phyloP scores from a whole-genome alignment of 2,797 vertebrate genomes.

The Semotilus atromaculatus region DNA sequence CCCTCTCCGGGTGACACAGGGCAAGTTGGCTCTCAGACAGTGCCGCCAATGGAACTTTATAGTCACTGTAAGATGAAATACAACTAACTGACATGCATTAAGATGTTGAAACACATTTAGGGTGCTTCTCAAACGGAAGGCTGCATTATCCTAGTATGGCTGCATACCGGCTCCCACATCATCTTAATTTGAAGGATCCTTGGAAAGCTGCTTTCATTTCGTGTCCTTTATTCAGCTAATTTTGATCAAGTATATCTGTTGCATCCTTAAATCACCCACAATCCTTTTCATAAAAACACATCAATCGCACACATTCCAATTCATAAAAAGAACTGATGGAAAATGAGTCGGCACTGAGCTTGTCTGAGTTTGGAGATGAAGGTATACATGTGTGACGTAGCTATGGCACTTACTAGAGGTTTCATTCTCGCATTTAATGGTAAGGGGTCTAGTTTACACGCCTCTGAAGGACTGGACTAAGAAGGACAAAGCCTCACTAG shows the following conservation, averaged over 20 bases:
- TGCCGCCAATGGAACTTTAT: constrained; percentile 67
- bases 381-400: not conserved
- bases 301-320: no score
- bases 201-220: not conserved
- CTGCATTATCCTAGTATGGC: not conserved
- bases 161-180: not conserved
- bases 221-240: not conserved
- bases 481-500: not conserved
- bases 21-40: constrained; percentile 75
- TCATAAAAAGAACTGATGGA: no score
- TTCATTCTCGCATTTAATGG: not conserved
- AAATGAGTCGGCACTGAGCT: no score
- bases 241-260: not conserved
- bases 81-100: not conserved
- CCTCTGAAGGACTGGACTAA: not conserved
- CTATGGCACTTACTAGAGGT: not conserved
- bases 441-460: no score
- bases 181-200: not conserved
- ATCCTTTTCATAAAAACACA: no score
- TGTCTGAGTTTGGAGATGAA: not conserved
- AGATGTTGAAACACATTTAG: not conserved
- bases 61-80: constrained; percentile 63
- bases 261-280: no score
- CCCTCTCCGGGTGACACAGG: constrained; percentile 75
- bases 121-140: not conserved